These are phyloP conservation scores for Ateles fusciceps DNA, from an alignment of 2,797 vertebrate species.

Conservation along the genomic window DNA sequence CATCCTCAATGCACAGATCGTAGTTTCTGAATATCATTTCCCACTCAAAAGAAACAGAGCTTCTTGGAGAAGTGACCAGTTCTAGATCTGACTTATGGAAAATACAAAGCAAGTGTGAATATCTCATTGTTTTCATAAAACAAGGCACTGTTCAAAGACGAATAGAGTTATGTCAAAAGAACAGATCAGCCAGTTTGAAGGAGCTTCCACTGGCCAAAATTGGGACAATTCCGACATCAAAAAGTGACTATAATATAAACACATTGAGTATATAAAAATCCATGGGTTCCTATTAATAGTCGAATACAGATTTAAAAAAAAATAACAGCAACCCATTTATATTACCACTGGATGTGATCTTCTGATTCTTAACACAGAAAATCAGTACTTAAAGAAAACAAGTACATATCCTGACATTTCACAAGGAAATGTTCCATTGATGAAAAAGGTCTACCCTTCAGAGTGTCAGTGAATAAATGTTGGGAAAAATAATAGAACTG, in stretches of 20 bases:
- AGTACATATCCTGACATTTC: neutral
- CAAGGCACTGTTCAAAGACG: neutral
- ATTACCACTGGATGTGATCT: neutral
- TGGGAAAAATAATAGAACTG: neutral
- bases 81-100: neutral
- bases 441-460: neutral
- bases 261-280: neutral
- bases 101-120: neutral
- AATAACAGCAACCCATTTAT: neutral
- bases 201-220: neutral
- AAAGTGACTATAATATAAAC: neutral
- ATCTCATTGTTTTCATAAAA: neutral
- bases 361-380: neutral
- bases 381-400: neutral
- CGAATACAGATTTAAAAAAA: neutral
- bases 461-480: neutral
- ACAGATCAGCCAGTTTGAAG: neutral
- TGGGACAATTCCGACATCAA: neutral
- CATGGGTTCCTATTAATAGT: neutral
- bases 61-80: neutral
- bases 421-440: neutral
- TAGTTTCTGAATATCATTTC: neutral
- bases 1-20: neutral
- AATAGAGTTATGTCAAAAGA: neutral
- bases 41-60: neutral